These are phyloP conservation scores for Pseudochromis fuscus DNA, from an alignment of 2,797 vertebrate genomes.

Conservation along the genomic window DNA sequence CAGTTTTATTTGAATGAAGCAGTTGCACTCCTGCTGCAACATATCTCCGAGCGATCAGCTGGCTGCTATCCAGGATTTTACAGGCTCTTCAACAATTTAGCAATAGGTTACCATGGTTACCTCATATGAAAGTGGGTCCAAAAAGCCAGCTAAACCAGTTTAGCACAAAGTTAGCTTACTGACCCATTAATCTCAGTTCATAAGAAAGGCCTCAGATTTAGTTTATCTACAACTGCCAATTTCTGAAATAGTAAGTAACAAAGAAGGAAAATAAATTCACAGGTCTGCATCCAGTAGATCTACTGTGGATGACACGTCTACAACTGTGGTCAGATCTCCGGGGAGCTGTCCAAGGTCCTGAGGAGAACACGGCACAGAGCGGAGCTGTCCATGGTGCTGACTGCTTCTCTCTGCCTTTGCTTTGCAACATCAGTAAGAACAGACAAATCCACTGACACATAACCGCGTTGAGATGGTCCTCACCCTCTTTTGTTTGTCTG, in stretches of 20 bases:
- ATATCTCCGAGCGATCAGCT: slow-evolving; percentile 3
- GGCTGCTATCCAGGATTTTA: slow-evolving; percentile 3
- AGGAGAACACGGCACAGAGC: slow-evolving; percentile 16
- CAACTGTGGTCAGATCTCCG: slow-evolving; percentile 4
- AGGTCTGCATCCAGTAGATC: neutral
- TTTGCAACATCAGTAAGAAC: slow-evolving; percentile 65
- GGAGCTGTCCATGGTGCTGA: slow-evolving; percentile 55
- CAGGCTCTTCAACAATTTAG: neutral
- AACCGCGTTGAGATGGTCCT: slow-evolving; percentile 56
- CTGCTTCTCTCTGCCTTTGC: slow-evolving; percentile 46
- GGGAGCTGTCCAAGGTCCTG: slow-evolving; percentile 57
- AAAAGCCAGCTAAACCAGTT: slow-evolving; percentile 12
- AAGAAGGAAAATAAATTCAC: neutral
- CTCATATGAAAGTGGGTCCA: slow-evolving; percentile 1
- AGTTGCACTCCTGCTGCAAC: neutral
- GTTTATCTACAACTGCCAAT: neutral
- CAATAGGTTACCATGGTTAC: slow-evolving; percentile 42
- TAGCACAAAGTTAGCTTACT: slow-evolving; percentile 17
- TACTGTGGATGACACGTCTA: neutral
- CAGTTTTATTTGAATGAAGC: neutral
- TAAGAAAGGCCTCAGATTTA: neutral
- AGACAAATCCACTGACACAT: slow-evolving; percentile 61
- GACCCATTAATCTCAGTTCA: slow-evolving; percentile 7
- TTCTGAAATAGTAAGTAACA: neutral
- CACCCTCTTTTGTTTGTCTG: slow-evolving; percentile 67